Evolutionary conservation across 2,113 vertebrate genomes (phyloP), one percentile per base, ranked within the genome.

Genomic region (Myiagra hebetior): DNA sequence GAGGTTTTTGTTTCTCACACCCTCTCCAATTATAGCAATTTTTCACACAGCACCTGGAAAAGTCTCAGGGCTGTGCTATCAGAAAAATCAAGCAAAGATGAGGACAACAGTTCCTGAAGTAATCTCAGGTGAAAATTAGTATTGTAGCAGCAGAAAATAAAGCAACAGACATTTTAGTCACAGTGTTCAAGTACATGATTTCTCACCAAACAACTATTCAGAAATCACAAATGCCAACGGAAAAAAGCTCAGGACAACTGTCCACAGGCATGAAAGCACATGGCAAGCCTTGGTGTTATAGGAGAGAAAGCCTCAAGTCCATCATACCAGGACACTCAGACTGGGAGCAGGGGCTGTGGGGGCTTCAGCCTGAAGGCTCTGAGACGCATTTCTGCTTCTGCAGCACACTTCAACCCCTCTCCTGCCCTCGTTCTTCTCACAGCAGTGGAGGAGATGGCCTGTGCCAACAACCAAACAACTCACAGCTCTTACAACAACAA

Each of bases 341-440:
- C 20, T 57, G 26, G 27, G 41, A 80, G 27, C 11, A 42, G 50
- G 35, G 15, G 12, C 47, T 42, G 9, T 6, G 28, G n/a, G 33
- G 21, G 26, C 50, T 86, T 53, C 46, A 15, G 14, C 24, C 27
- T 63, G 7, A 11, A 80, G 15, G 8, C 5, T 77, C 46, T 4
- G 1, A 15, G 4, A 13, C 11, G 8, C 2, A 1, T 0, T 1
- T 18, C 33, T 53, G 19, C 6, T 81, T 15, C 35, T 60, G 12
- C 10, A 70, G 30, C 11, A n/a, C 1, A 0, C 17, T 22, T 20
- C 7, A 5, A 27, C 18, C 17, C 26, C 23, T 47, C 30, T 74
- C 39, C 80, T 28, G 12, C 27, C 52, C 60, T 76, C 5, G 1
- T 11, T 49, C 21, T 56, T 70, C 57, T n/a, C 37, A 15, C 8